These are phyloP conservation scores for Arizona elegans DNA, from an alignment of 2,113 vertebrate genomes.

Conservation along the genomic window DNA sequence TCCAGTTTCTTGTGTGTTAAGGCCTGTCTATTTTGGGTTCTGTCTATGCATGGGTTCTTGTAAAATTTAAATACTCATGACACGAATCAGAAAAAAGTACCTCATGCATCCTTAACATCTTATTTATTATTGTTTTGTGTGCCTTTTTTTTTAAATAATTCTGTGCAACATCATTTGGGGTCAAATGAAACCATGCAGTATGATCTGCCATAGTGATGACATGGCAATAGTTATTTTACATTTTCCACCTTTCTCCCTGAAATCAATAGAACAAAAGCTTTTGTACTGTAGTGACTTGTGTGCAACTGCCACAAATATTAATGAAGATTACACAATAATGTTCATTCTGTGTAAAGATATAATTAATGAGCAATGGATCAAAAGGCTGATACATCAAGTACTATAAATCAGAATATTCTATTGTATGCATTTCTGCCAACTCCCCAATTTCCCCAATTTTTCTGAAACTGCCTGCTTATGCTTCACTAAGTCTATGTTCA, in stretches of 20 bases:
- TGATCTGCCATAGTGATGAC: background rate
- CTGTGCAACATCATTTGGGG: background rate
- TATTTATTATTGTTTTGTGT: background rate
- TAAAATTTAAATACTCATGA: background rate
- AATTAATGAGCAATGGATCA: background rate
- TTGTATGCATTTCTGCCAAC: background rate
- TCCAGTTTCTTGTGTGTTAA: background rate
- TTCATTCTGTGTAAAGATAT: background rate
- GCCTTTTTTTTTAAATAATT: background rate
- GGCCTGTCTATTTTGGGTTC: background rate
- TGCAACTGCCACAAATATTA: background rate
- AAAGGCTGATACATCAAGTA: background rate
- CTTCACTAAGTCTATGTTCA: background rate
- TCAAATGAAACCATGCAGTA: background rate
- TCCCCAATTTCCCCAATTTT: background rate
- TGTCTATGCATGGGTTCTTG: background rate
- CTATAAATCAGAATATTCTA: background rate
- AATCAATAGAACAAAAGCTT: background rate
- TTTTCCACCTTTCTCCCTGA: background rate
- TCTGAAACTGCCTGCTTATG: background rate
- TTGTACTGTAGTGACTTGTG: background rate
- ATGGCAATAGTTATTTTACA: background rate
- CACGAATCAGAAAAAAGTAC: background rate
- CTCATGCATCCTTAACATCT: background rate
- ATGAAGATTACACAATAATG: background rate